Base-by-base conservation (phyloP, 2,113 vertebrate species). In the Paratilapia polleni region DNA sequence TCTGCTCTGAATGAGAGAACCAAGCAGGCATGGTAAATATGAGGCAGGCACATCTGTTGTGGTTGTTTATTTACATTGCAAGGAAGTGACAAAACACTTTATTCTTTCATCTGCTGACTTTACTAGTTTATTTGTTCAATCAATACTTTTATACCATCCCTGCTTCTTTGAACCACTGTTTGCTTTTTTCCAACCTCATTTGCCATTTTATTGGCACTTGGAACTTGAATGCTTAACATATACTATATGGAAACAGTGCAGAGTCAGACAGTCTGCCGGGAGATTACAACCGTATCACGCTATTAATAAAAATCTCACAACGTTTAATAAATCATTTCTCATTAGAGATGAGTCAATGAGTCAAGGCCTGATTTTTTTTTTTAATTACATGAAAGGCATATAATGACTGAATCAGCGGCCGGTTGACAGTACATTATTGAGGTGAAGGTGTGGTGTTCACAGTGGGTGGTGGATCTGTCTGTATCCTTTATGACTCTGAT, bases 11-110 rank as follows among this genome's bases (percentile, higher is more conserved):
- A 73, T 80, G 52, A 77, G 58, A 83, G 73, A 89, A 79, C 41
- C 73, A 20, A 82, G 52, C 41, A 63, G 49, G 74, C 80, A 63
- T 34, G 11, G 13, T 43, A 73, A 86, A 85, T 56, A 20, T 80
- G 57, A 64, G 76, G 59, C 7, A 28, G 78, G 47, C 64, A 88
- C 87, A 88, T 93, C 88, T 94, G 91, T 70, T 88, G 57, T 75
- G 83, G 86, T 75, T 93, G 89, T 94, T 91, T 93, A 86, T 92
- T 92, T 93, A 90, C 81, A 70, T 26, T 56, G 24, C 4, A 28
- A 90, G 89, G 90, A 92, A 89, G 84, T 93, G 87, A 89, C 82
- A 82, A 83, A 91, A 89, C 54, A 52, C 43, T 34, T 28, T 60
- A 74, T 89, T 64, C 81, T 92, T 88, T 92, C 85, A 90, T 92